These are phyloP conservation scores for Mystacornis crossleyi DNA, from an alignment of 2,113 vertebrate species.

Conservation along the genomic window DNA sequence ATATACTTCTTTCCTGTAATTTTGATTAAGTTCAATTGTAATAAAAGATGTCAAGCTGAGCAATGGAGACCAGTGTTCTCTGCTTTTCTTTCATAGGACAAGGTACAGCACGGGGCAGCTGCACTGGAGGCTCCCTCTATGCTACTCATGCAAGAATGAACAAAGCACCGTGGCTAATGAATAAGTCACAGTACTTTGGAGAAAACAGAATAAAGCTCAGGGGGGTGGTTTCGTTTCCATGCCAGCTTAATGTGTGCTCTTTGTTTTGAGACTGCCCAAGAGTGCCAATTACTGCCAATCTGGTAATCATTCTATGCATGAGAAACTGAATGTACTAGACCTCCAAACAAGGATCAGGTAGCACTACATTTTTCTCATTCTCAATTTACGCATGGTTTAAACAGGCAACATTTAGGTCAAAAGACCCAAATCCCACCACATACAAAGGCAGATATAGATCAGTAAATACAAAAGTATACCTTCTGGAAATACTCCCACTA, in stretches of 20 bases:
- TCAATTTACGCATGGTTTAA: neutral
- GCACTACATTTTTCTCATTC: neutral
- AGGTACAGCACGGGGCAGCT: neutral
- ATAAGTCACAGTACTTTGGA: neutral
- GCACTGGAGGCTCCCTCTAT: neutral
- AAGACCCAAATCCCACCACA: neutral
- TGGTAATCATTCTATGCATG: neutral
- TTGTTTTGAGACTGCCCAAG: neutral
- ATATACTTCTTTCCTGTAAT: neutral
- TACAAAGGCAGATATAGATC: neutral
- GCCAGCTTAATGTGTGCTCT: neutral
- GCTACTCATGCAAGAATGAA: neutral
- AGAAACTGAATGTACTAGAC: neutral
- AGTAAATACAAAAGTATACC: neutral
- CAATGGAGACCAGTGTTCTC: neutral
- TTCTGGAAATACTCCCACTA: neutral
- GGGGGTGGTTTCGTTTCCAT: constrained; percentile 1
- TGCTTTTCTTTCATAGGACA: neutral
- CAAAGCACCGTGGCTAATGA: neutral
- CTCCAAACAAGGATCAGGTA: neutral
- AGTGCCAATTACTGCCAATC: constrained; percentile 29
- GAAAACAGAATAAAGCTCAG: neutral
- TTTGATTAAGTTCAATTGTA: neutral
- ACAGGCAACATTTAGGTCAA: neutral
- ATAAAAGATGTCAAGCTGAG: neutral